These are phyloP conservation scores for Calycopis cecrops DNA, from an alignment of 1,140 invertebrate species.

Conservation along the genomic window DNA sequence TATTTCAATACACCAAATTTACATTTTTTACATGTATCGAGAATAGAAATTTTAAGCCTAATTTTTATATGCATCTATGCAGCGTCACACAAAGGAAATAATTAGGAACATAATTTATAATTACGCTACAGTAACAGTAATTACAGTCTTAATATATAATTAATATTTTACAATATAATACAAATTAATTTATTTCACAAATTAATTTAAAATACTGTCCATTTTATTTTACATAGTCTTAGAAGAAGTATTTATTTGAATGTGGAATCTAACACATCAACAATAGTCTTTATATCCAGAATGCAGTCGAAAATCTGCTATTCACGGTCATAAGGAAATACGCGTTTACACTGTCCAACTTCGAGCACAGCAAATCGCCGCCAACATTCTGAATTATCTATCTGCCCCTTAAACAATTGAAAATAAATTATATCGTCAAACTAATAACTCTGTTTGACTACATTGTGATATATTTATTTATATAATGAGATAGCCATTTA, in stretches of 20 bases:
- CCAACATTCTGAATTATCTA: no score
- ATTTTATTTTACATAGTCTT: conserved; percentile 12
- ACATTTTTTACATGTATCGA: conserved; percentile 11
- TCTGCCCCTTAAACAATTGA: conserved; percentile 6
- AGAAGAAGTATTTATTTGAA: background rate
- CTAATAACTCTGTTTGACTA: conserved; percentile 13
- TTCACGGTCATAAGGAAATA: no score
- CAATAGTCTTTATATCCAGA: no score
- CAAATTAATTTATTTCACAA: conserved; percentile 28
- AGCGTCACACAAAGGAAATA: conserved; percentile 37
- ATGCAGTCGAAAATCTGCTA: no score
- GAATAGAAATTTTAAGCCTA: conserved; percentile 1
- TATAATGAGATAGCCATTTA: no score
- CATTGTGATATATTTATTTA: no score
- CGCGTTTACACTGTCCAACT: no score
- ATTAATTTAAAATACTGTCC: conserved; percentile 10
- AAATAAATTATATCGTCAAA: conserved; percentile 13
- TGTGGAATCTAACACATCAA: no score
- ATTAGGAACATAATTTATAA: conserved; percentile 66
- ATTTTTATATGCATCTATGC: conserved; percentile 5
- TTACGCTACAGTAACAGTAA: conserved; percentile 50
- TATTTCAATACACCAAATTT: conserved; percentile 21
- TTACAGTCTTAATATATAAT: conserved; percentile 62
- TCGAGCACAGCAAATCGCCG: no score
- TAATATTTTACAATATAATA: conserved; percentile 70